phyloP scores from a whole-genome alignment of 1,140 invertebrate genomes.

The Protaetia brevitarsis region DNA sequence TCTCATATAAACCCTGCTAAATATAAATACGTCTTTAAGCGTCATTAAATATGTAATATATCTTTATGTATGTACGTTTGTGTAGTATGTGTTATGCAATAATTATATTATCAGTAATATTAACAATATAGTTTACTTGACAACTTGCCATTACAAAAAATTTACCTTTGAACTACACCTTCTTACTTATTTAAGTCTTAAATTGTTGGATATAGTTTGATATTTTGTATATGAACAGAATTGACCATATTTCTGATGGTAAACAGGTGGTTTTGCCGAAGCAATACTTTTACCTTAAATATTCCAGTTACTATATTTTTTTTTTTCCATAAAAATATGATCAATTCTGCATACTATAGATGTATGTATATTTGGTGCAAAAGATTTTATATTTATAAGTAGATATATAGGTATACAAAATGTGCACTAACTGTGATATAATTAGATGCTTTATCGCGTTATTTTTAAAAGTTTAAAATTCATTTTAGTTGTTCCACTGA shows the following conservation, averaged over 20 bases:
- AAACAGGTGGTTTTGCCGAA: no score
- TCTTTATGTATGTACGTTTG: slow-evolving; percentile 1
- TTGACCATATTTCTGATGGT: no score
- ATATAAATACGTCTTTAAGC: slow-evolving; percentile 13
- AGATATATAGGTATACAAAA: not conserved
- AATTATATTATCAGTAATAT: no score
- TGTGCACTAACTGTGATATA: not conserved
- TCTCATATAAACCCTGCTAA: slow-evolving; percentile 13
- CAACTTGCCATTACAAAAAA: not conserved
- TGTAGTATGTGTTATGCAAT: not conserved
- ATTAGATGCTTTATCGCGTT: not conserved
- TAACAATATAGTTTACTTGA: not conserved
- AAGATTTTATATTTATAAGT: not conserved
- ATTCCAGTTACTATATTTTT: not conserved
- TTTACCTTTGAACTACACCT: not conserved
- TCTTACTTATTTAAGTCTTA: not conserved
- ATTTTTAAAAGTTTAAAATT: slow-evolving; percentile 1
- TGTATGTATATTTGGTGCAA: not conserved
- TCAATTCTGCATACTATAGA: not conserved
- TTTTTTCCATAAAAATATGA: not conserved
- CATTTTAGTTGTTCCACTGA: slow-evolving; percentile 9
- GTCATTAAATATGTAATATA: slow-evolving; percentile 7
- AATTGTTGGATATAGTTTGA: not conserved
- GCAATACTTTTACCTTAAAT: not conserved
- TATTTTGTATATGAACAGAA: no score